These are phyloP conservation scores for Ceratosolen solmsi DNA, from an alignment of 1,140 invertebrate species.

Conservation along the genomic window DNA sequence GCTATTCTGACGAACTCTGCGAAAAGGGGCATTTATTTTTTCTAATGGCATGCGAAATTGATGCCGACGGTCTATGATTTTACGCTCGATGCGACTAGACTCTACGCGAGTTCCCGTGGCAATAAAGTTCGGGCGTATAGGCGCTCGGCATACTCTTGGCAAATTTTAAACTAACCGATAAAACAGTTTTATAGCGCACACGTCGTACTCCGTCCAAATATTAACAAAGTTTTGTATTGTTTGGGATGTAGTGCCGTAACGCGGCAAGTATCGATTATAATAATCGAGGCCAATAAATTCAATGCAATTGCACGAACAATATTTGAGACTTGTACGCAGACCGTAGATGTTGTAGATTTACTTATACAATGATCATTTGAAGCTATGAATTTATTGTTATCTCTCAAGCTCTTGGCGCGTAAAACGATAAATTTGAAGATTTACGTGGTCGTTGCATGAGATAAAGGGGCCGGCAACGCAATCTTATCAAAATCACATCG, in stretches of 20 bases:
- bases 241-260: too few relatives aligned
- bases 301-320: neutral
- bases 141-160: neutral
- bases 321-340: neutral
- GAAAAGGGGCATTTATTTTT: too few relatives aligned
- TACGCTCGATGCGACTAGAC: too few relatives aligned
- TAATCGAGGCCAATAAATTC: neutral
- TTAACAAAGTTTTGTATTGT: neutral
- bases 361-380: neutral
- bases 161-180: slow-evolving; percentile 18
- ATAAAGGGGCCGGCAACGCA: slow-evolving; percentile 1
- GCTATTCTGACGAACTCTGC: too few relatives aligned
- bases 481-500: slow-evolving; percentile 31
- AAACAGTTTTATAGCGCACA: slow-evolving; percentile 29
- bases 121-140: too few relatives aligned
- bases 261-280: neutral
- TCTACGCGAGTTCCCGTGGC: too few relatives aligned
- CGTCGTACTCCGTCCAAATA: neutral
- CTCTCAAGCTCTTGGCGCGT: neutral
- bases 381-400: neutral
- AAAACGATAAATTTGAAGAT: slow-evolving; percentile 26
- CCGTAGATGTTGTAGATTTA: neutral
- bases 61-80: too few relatives aligned
- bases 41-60: too few relatives aligned
- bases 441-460: neutral